Percentiles rank a stretch among this genome's conserved stretches.
Evolutionary conservation across 2,113 vertebrate genomes (phyloP).

Genomic region (Synchiropus splendidus): DNA sequence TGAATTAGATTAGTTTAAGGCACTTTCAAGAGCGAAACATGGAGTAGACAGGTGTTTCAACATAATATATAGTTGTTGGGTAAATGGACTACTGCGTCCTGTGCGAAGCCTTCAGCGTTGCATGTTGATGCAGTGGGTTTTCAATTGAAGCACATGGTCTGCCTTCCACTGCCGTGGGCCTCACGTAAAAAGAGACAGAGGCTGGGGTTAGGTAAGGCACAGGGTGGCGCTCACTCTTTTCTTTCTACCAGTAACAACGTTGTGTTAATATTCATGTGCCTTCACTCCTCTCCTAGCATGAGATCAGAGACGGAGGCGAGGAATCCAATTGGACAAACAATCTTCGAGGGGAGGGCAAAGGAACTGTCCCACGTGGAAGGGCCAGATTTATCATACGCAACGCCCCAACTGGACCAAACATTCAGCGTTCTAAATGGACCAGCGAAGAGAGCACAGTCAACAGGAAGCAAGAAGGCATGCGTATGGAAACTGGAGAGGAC

Average conservation of each 20-base stretch:
- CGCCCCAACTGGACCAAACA: slow-evolving; percentile 57
- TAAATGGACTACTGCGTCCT: too few species aligned
- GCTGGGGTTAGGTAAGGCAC: too few species aligned
- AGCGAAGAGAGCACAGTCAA: slow-evolving; percentile 85
- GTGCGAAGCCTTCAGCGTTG: too few species aligned
- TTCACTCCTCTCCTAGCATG: slow-evolving; percentile 67
- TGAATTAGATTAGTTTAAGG: too few species aligned
- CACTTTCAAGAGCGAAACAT: too few species aligned
- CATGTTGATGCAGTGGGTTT: too few species aligned
- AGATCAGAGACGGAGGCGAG: slow-evolving; percentile 78
- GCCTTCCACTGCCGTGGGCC: too few species aligned
- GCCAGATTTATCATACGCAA: slow-evolving; percentile 89
- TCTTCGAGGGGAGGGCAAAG: slow-evolving; percentile 71
- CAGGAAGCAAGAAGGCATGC: slow-evolving; percentile 67
- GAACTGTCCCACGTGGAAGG: slow-evolving; percentile 70
- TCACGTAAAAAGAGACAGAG: too few species aligned
- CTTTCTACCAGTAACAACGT: not conserved
- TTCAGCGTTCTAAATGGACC: slow-evolving; percentile 75
- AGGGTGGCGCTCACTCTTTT: too few species aligned
- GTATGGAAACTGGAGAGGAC: slow-evolving; percentile 36
- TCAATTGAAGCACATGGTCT: too few species aligned
- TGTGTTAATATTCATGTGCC: not conserved
- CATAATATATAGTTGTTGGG: too few species aligned
- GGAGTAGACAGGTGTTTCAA: too few species aligned
- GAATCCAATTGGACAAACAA: slow-evolving; percentile 72